Base-by-base conservation (phyloP, 2,888 invertebrate species). In the Eudemis profundana region DNA sequence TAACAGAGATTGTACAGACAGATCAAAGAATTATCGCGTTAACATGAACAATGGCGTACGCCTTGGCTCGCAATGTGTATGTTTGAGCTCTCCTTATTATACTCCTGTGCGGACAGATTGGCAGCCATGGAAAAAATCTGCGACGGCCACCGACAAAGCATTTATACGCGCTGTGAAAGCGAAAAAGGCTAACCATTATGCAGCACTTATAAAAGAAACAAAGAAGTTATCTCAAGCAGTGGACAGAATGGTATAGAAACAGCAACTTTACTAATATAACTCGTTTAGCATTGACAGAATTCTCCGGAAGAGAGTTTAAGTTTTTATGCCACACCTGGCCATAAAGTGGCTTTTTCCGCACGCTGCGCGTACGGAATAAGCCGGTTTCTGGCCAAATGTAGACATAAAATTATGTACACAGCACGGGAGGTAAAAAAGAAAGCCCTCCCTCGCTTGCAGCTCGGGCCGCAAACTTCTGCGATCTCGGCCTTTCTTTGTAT, bases 211-310 rank as follows among this genome's bases (percentile, higher is more conserved):
- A 8, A 56, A 56, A 29, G 56, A 56, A n/a, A 56, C 42, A n/a
- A 56, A 17, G 17, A 56, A 56, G 8, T 56, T 56, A 10, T 44
- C 17, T n/a, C 12, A 42, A 42, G n/a, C 29, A 56, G 56, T 56
- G 17, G 42, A 42, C 14, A 29, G 29, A 8, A 19, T 56, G 29
- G 56, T 27, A 29, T 38, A 36, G n/a, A 10, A 38, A 51, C n/a
- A 33, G 8, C 33, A 8, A n/a, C n/a, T n/a, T n/a, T n/a, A n/a
- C n/a, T n/a, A n/a, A n/a, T n/a, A n/a, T n/a, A n/a, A n/a, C n/a
- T n/a, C n/a, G n/a, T n/a, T n/a, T n/a, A n/a, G n/a, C n/a, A n/a
- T n/a, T n/a, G n/a, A n/a, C n/a, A n/a, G n/a, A n/a, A n/a, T n/a
- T n/a, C n/a, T n/a, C n/a, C n/a, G n/a, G n/a, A n/a, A n/a, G n/a